phyloP scores from a whole-genome alignment of 2,888 invertebrate species.

The Pheosia tremula region DNA sequence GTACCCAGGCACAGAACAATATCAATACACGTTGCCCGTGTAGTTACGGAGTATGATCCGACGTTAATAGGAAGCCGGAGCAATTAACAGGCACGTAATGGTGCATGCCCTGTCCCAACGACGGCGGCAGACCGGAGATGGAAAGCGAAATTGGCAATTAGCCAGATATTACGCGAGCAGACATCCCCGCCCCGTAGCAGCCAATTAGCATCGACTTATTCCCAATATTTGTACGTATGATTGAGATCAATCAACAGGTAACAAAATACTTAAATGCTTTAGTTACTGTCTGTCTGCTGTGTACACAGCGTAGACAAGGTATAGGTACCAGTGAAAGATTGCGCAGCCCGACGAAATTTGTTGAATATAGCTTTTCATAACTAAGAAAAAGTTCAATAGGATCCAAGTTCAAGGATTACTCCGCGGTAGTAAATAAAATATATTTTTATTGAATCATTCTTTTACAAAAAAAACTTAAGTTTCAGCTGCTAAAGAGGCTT shows the following conservation, averaged over 20 bases:
- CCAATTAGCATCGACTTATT: slow-evolving; percentile 45
- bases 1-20: slow-evolving; percentile 17
- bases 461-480: no score
- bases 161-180: slow-evolving; percentile 57
- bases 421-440: no score
- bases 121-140: slow-evolving; percentile 67
- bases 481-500: no score
- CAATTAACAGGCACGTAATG: slow-evolving; percentile 57
- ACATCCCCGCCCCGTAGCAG: slow-evolving; percentile 35
- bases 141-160: slow-evolving; percentile 78
- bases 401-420: no score
- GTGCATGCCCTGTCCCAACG: slow-evolving; percentile 50
- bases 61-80: slow-evolving; percentile 44
- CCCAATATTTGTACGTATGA: slow-evolving; percentile 27
- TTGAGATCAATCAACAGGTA: slow-evolving; percentile 47
- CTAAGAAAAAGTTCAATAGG: no score
- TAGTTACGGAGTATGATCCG: slow-evolving; percentile 23
- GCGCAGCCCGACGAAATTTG: no score
- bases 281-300: no score
- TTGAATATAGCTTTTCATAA: no score
- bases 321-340: no score
- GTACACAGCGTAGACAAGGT: no score
- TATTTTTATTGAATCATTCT: no score
- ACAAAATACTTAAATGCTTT: slow-evolving; percentile 3
- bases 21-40: slow-evolving; percentile 16